Evolutionary conservation across 2,113 vertebrate species (phyloP).

Genomic region (Lanius collurio): DNA sequence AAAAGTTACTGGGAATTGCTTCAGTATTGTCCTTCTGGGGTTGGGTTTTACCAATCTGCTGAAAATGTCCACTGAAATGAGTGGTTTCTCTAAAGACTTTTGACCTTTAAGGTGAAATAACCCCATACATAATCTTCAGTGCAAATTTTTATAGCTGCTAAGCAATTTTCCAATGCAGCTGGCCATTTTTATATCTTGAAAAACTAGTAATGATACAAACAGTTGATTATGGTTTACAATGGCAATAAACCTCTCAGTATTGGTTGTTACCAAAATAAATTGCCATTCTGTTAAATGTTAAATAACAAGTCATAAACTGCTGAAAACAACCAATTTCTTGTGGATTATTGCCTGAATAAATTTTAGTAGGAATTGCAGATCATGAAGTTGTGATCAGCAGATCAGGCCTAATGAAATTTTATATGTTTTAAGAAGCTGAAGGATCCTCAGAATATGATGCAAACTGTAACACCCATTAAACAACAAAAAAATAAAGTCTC

Average conservation of each 20-base stretch:
- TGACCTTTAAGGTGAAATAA: slow-evolving; percentile 52
- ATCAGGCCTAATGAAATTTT: slow-evolving; percentile 50
- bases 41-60: not conserved
- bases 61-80: not conserved
- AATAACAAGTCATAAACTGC: slow-evolving; percentile 80
- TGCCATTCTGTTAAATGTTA: slow-evolving; percentile 81
- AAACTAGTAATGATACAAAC: slow-evolving; percentile 73
- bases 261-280: slow-evolving; percentile 79
- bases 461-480: not conserved
- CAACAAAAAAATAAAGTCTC: not conserved
- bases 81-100: not conserved
- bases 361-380: slow-evolving; percentile 66
- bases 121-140: not conserved
- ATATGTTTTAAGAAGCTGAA: not conserved
- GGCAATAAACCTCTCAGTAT: slow-evolving; percentile 76
- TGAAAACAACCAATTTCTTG: slow-evolving; percentile 80
- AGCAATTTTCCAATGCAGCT: slow-evolving; percentile 58
- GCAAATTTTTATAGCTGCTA: slow-evolving; percentile 42
- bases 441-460: not conserved
- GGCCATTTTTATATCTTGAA: slow-evolving; percentile 65
- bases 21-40: not conserved
- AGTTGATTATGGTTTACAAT: slow-evolving; percentile 78
- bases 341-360: slow-evolving; percentile 76
- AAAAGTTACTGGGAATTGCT: not conserved
- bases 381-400: slow-evolving; percentile 56